Conservation (phyloP, 2,888 invertebrate species). For the Aporophyla lueneburgensis region DNA sequence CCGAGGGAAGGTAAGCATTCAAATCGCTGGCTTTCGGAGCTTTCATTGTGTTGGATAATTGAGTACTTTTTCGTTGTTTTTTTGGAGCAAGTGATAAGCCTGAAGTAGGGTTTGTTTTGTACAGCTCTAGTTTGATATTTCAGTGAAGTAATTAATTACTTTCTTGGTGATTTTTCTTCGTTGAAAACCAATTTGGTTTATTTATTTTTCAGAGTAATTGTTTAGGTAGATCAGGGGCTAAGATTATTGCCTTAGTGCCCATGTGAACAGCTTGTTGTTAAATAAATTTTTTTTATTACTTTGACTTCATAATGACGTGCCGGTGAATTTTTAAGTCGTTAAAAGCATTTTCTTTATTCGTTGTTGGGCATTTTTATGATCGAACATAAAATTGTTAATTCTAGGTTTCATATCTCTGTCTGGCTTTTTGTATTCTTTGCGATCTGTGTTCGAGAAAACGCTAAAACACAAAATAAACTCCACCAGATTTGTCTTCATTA, state of each 20-base stretch:
- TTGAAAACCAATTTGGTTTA: conserved; percentile 4
- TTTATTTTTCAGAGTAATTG: conserved; percentile 11
- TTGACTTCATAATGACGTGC: conserved; percentile 28
- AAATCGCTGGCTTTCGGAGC: conserved; percentile 11
- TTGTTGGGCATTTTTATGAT: conserved; percentile 24
- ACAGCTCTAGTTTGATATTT: conserved; percentile 8
- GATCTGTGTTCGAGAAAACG: neutral
- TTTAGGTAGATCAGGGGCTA: neutral
- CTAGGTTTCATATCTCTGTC: neutral
- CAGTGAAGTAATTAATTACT: conserved; percentile 5
- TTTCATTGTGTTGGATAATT: conserved; percentile 29
- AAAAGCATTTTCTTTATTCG: conserved; percentile 30
- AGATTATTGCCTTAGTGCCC: neutral
- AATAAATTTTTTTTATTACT: conserved; percentile 37
- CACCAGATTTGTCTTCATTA: conserved; percentile 42
- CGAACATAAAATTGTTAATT: conserved; percentile 19
- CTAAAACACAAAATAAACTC: neutral
- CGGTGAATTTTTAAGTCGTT: conserved; percentile 9
- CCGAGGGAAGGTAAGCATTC: conserved; percentile 3
- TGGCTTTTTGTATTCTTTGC: neutral
- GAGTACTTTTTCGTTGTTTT: conserved; percentile 17
- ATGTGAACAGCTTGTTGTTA: conserved; percentile 21
- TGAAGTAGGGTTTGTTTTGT: conserved; percentile 3
- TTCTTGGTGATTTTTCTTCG: conserved; percentile 14
- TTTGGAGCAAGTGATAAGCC: conserved; percentile 24